A percentile compares a stretch with the other conserved stretches of the same genome.
Conservation (phyloP, 2,888 invertebrate species). For the Stratiomys singularior region DNA sequence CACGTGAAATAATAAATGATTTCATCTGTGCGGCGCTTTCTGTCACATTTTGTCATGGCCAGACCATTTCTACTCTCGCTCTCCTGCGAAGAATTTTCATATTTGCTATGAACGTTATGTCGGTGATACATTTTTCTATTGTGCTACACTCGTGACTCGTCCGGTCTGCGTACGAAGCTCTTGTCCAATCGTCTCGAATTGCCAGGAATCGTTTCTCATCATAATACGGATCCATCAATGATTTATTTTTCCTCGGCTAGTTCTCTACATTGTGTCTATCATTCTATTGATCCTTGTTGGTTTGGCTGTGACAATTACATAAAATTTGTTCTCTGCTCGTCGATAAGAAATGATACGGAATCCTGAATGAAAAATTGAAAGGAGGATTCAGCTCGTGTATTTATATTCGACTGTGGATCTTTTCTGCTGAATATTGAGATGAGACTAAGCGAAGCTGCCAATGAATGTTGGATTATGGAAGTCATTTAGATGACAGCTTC, state of each 20-base stretch:
- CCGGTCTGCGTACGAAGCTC: too few relatives aligned
- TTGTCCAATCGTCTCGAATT: background rate
- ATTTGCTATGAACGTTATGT: too few relatives aligned
- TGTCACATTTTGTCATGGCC: background rate
- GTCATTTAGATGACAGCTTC: slow-evolving; percentile 28
- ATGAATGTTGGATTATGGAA: slow-evolving; percentile 2
- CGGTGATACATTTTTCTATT: too few relatives aligned
- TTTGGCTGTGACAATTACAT: background rate
- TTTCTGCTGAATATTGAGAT: background rate
- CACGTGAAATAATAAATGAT: background rate
- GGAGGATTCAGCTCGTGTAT: slow-evolving; percentile 22
- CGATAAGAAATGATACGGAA: background rate
- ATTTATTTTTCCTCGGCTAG: background rate
- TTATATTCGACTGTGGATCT: slow-evolving; percentile 2
- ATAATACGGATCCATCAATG: background rate
- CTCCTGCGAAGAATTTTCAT: background rate
- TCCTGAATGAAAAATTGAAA: slow-evolving; percentile 31
- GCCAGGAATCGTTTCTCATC: background rate
- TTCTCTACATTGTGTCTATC: background rate
- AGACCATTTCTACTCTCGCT: background rate
- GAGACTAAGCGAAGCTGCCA: background rate
- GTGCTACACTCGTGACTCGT: too few relatives aligned
- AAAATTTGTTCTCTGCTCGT: slow-evolving; percentile 8
- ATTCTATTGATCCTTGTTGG: background rate
- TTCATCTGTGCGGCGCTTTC: too few relatives aligned